Conservation (phyloP, 2,797 vertebrate genomes). For the Platalea minor region DNA sequence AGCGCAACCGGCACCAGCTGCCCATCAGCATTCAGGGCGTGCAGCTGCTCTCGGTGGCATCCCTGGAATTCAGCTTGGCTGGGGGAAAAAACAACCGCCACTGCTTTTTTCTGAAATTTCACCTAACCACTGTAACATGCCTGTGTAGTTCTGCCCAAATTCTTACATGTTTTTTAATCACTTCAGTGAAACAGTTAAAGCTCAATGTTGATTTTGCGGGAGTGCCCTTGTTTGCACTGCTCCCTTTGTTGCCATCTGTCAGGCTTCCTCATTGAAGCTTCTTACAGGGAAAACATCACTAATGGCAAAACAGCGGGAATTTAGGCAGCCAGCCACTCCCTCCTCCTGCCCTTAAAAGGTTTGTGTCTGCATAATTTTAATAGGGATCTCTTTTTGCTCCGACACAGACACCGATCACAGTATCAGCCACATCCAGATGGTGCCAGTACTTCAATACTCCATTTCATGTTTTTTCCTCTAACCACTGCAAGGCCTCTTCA, state of each 20-base stretch:
- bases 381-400: neutral
- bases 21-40: neutral
- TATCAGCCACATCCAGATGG: neutral
- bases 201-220: neutral
- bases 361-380: neutral
- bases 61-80: conserved; percentile 49
- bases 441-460: neutral
- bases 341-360: neutral
- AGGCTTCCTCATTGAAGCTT: conserved; percentile 15
- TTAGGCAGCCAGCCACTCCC: conserved; percentile 3
- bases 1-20: neutral
- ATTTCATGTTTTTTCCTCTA: neutral
- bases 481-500: neutral
- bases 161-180: neutral
- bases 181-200: conserved; percentile 32
- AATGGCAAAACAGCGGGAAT: conserved; percentile 40
- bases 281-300: conserved; percentile 27
- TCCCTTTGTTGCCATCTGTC: conserved; percentile 65
- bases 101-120: neutral
- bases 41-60: conserved; percentile 36
- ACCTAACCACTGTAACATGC: neutral
- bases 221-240: conserved; percentile 14
- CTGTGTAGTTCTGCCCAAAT: conserved; percentile 17
- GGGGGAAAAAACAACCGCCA: conserved; percentile 23
- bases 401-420: neutral